Evolutionary conservation across 2,888 invertebrate genomes (phyloP), one percentile per base, ranked within the genome.

Genomic region (Nezara viridula): DNA sequence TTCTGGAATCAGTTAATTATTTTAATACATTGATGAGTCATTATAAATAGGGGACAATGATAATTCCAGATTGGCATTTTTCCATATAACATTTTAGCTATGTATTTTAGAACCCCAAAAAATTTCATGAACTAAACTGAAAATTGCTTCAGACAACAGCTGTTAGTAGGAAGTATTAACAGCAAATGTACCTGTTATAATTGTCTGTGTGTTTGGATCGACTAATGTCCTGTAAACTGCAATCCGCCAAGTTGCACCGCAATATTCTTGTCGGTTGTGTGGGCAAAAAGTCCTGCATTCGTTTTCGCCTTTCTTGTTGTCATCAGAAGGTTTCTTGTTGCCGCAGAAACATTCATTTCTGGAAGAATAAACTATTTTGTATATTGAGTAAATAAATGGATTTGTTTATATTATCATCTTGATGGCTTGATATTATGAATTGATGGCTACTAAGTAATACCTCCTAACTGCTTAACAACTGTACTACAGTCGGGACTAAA

Each of bases 221-320:
- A 73, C 66, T 37, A 73, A 73, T 21, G 66, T 73, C 37, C 66
- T 73, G 37, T 73, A 73, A 73, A 73, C 37, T 73, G 66, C 66
- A 7, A 73, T 73, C 19, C 21, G 16, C 66, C 66, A 73, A 6
- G 37, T 9, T 19, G 66, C 66, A 6, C 66, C 66, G 19, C 66
- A 73, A 6, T 19, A 5, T 14, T 73, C 66, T 37, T 21, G 32
- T 7, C 32, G 32, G 66, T 73, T 37, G n/a, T n/a, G n/a, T 12
- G 66, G 66, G 37, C 66, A 73, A 73, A 37, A 73, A 5, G 37
- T 37, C 19, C 24, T 73, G 9, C 66, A 73, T 37, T 73, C 66
- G 9, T 37, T 32, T 73, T 73, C 66, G 1, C 21, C 66, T 37
- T 73, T 73, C 66, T 73, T 73, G 7, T 32, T 73, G 66, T 37